These are phyloP conservation scores for Lepus europaeus DNA, from an alignment of 2,113 vertebrate genomes.

Conservation along the genomic window DNA sequence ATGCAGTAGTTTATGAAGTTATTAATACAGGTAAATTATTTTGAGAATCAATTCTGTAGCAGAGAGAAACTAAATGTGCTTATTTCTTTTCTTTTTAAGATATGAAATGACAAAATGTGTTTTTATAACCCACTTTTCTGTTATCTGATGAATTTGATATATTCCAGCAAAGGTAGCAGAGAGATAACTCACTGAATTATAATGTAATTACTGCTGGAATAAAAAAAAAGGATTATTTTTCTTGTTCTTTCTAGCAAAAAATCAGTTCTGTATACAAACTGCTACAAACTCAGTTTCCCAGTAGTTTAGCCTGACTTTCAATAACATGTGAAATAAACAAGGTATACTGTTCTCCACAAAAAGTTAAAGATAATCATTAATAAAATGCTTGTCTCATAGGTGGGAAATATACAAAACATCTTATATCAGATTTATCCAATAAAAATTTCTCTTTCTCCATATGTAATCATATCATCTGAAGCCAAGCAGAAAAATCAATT, in stretches of 20 bases:
- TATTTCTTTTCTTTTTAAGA: constrained; percentile 32
- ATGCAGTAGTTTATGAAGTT: background rate
- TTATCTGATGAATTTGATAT: constrained; percentile 42
- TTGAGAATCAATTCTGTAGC: background rate
- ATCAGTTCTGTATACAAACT: constrained; percentile 39
- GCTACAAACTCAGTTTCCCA: constrained; percentile 27
- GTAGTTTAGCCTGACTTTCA: constrained; percentile 16
- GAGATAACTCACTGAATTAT: background rate
- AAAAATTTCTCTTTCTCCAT: constrained; percentile 6
- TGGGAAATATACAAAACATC: constrained; percentile 33
- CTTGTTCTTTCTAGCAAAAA: constrained; percentile 45
- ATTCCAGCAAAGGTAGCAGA: constrained; percentile 31
- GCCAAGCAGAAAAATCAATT: constrained; percentile 30
- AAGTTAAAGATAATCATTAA: background rate
- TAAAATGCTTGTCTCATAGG: background rate
- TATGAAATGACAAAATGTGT: constrained; percentile 7
- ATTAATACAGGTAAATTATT: constrained; percentile 48
- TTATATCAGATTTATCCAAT: background rate
- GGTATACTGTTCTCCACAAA: background rate
- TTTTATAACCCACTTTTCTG: constrained; percentile 53
- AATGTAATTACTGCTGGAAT: constrained; percentile 3
- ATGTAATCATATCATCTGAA: constrained; percentile 16
- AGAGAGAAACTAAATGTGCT: background rate
- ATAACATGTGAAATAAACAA: constrained; percentile 8
- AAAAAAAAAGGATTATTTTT: background rate